Percentiles rank a stretch among this genome's conserved stretches.
Conservation (phyloP, 2,888 invertebrate genomes). For the Oligia latruncula region DNA sequence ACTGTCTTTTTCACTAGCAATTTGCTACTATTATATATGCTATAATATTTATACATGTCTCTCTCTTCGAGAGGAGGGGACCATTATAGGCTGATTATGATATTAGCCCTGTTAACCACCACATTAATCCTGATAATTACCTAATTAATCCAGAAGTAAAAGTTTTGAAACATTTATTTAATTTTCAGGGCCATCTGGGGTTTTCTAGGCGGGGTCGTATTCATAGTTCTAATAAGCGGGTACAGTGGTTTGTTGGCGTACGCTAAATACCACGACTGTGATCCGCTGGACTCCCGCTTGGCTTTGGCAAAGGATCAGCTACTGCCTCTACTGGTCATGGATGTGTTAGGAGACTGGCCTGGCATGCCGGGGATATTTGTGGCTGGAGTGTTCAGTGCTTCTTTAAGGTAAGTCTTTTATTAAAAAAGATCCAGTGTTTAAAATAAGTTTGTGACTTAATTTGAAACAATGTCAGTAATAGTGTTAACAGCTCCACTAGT, state of each 20-base stretch:
- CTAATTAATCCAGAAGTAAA: not conserved
- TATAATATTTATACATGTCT: not conserved
- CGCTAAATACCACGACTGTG: slow-evolving; percentile 93
- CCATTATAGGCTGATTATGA: not conserved
- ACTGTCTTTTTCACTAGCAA: not conserved
- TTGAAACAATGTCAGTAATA: not conserved
- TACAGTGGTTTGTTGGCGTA: slow-evolving; percentile 94
- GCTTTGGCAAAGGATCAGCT: slow-evolving; percentile 94
- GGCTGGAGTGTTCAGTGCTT: slow-evolving; percentile 97
- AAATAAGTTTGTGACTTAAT: too few species aligned
- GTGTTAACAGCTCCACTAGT: not conserved
- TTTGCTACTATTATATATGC: not conserved
- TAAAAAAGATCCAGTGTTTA: not conserved
- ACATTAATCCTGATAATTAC: too few species aligned
- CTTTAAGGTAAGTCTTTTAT: slow-evolving; percentile 91
- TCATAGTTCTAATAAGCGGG: slow-evolving; percentile 92
- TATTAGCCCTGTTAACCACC: not conserved
- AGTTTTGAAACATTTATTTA: not conserved
- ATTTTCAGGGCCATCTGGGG: slow-evolving; percentile 92
- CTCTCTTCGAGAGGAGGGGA: not conserved
- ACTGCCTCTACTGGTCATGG: slow-evolving; percentile 95
- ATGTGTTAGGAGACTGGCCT: slow-evolving; percentile 93
- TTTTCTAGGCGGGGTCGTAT: slow-evolving; percentile 92
- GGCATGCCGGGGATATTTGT: slow-evolving; percentile 97
- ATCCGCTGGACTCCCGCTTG: slow-evolving; percentile 92